Percentiles rank a stretch among this genome's conserved stretches.
Conservation (phyloP, 2,113 vertebrate genomes). For the Epinephelus cyanopodus region DNA sequence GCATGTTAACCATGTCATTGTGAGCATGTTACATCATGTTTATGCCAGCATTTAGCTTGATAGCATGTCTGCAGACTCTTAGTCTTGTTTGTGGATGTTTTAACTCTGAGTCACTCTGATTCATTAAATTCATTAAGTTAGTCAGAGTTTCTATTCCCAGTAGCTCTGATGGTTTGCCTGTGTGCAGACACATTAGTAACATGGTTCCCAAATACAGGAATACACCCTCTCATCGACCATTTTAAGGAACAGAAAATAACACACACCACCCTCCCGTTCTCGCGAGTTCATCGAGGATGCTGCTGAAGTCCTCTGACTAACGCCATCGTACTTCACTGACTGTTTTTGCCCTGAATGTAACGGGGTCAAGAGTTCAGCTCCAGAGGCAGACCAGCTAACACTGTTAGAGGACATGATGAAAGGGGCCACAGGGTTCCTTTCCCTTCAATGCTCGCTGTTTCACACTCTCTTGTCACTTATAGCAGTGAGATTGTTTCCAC, state of each 20-base stretch:
- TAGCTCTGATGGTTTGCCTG: background rate
- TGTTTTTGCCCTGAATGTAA: slow-evolving; percentile 8
- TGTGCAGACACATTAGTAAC: background rate
- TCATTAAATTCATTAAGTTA: slow-evolving; percentile 12
- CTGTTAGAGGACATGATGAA: slow-evolving; percentile 16
- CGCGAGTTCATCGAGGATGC: background rate
- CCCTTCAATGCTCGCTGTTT: background rate
- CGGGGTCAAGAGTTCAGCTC: slow-evolving; percentile 15
- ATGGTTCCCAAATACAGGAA: slow-evolving; percentile 3
- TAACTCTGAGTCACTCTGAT: slow-evolving; percentile 23
- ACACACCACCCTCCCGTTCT: background rate
- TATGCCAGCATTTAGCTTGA: too few relatives aligned
- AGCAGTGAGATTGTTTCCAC: slow-evolving; percentile 40
- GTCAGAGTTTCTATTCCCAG: slow-evolving; percentile 27
- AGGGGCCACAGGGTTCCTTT: background rate
- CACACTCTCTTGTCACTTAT: slow-evolving; percentile 39
- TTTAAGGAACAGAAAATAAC: slow-evolving; percentile 13
- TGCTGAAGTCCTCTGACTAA: slow-evolving; percentile 32
- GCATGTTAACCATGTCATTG: background rate
- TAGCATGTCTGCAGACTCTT: too few relatives aligned
- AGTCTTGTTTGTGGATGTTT: slow-evolving; percentile 12
- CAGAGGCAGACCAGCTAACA: background rate
- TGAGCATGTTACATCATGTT: too few relatives aligned
- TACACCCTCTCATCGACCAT: slow-evolving; percentile 2
- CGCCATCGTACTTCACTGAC: background rate